phyloP scores from a whole-genome alignment of 2,113 vertebrate species.

The Corythoichthys haematopterus region DNA sequence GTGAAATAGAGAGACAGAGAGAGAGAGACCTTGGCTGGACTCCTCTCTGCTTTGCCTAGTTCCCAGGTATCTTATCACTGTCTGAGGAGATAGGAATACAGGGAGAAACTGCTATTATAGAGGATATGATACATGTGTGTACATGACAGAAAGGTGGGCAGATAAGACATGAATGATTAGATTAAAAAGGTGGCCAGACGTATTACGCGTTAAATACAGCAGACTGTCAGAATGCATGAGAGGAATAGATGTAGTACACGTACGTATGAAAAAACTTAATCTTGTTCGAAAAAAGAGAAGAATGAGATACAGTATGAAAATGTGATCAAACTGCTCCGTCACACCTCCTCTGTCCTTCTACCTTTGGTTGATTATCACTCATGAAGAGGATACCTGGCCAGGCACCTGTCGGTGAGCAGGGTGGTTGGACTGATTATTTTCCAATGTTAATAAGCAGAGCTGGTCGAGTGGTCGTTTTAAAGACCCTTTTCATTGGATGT shows the following conservation, averaged over 20 bases:
- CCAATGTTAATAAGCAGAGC: no score
- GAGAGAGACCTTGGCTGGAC: constrained; percentile 24
- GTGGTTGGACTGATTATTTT: no score
- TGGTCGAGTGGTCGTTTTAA: no score
- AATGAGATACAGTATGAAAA: no score
- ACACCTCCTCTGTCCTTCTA: no score
- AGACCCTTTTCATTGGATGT: no score
- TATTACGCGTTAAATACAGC: constrained; percentile 14
- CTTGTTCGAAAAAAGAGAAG: no score
- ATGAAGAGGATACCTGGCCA: no score
- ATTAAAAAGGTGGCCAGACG: constrained; percentile 37
- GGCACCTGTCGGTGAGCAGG: no score
- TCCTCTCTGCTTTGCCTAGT: constrained; percentile 33
- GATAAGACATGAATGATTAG: constrained; percentile 39
- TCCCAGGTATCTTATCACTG: constrained; percentile 51
- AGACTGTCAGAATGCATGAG: constrained; percentile 18
- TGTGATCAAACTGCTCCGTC: no score
- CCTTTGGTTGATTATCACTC: no score
- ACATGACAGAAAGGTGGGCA: constrained; percentile 26
- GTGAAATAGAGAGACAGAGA: not conserved
- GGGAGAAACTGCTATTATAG: constrained; percentile 42
- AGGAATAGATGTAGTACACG: not conserved
- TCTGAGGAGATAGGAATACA: constrained; percentile 31
- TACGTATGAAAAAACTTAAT: no score
- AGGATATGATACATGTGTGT: constrained; percentile 45